Evolutionary conservation across 2,888 invertebrate genomes (phyloP).

Genomic region (Iphiclides podalirius): DNA sequence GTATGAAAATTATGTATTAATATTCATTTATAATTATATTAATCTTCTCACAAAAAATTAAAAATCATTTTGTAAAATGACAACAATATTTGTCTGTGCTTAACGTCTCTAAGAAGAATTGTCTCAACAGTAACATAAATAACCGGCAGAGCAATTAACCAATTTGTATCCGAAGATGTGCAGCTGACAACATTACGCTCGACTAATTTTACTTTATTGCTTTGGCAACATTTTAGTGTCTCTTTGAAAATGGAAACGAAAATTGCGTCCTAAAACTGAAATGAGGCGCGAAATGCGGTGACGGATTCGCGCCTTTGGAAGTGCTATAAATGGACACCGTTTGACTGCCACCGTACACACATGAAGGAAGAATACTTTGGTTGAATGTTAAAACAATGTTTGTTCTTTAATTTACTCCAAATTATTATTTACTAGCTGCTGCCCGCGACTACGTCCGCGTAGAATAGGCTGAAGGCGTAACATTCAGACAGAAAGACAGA

Average conservation of each 20-base stretch:
- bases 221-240: slow-evolving; percentile 69
- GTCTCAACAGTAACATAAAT: slow-evolving; percentile 31
- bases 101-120: slow-evolving; percentile 7
- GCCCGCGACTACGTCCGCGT: too few species aligned
- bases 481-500: too few species aligned
- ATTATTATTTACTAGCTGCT: too few species aligned
- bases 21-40: too few species aligned
- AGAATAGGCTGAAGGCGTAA: too few species aligned
- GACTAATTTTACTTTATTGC: slow-evolving; percentile 61
- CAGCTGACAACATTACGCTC: slow-evolving; percentile 57
- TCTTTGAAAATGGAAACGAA: slow-evolving; percentile 69
- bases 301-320: slow-evolving; percentile 56
- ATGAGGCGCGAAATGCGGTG: slow-evolving; percentile 62
- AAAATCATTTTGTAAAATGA: too few species aligned
- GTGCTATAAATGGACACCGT: slow-evolving; percentile 53
- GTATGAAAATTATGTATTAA: too few species aligned
- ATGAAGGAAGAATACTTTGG: too few species aligned
- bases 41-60: too few species aligned
- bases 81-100: too few species aligned
- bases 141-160: slow-evolving; percentile 62
- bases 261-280: slow-evolving; percentile 60
- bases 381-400: too few species aligned
- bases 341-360: slow-evolving; percentile 33
- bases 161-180: slow-evolving; percentile 62
- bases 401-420: too few species aligned